Evolutionary conservation across 2,797 vertebrate genomes (phyloP).

Genomic region (Lophura swinhoii): DNA sequence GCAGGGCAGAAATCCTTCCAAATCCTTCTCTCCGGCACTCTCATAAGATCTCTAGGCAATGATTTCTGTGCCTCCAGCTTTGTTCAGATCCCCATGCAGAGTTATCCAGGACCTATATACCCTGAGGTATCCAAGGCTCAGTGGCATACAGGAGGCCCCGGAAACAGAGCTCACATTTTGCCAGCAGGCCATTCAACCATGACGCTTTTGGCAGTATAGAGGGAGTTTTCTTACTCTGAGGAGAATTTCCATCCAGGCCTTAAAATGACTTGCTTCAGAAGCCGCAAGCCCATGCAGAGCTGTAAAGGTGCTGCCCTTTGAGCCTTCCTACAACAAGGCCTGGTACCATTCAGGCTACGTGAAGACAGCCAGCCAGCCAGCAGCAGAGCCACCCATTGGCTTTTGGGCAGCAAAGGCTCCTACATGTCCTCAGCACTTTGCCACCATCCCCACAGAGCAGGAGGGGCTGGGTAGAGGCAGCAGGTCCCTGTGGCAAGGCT

Average conservation of each 20-base stretch:
- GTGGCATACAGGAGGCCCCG: not conserved
- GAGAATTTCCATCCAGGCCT: not conserved
- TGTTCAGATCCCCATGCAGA: not conserved
- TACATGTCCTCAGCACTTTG: not conserved
- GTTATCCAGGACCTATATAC: not conserved
- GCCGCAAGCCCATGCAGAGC: not conserved
- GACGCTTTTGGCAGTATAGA: not conserved
- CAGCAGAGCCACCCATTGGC: not conserved
- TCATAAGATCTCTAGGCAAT: not conserved
- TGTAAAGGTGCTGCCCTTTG: not conserved
- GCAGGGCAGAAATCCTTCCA: not conserved
- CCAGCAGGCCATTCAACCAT: not conserved
- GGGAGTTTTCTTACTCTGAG: not conserved
- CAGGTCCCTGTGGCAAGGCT: not conserved
- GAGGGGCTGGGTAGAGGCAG: too few species aligned
- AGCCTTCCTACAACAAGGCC: not conserved
- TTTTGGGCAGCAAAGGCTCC: not conserved
- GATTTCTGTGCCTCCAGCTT: not conserved
- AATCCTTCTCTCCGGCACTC: not conserved
- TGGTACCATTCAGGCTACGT: not conserved
- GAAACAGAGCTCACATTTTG: not conserved
- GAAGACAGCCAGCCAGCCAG: not conserved
- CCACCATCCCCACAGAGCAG: too few species aligned
- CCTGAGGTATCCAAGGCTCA: not conserved
- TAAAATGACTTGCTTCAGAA: not conserved